phyloP scores from a whole-genome alignment of 2,797 vertebrate genomes.

The Semaprochilodus insignis region DNA sequence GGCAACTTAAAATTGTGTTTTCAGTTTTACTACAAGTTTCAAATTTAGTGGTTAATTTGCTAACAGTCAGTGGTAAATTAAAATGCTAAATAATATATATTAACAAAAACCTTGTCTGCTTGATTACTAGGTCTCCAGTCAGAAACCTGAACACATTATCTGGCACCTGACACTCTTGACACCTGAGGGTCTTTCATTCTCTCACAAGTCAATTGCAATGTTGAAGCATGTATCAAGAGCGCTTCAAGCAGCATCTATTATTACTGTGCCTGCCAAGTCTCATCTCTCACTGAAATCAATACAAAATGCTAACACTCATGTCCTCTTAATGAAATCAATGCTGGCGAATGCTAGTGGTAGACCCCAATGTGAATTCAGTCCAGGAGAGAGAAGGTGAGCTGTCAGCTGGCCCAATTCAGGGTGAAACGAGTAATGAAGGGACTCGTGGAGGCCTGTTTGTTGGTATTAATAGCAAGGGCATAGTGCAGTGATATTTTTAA shows the following conservation, averaged over 20 bases:
- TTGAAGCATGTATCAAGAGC: conserved; percentile 46
- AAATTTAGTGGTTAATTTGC: no score
- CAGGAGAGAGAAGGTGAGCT: conserved; percentile 9
- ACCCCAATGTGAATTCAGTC: neutral
- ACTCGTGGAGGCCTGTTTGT: neutral
- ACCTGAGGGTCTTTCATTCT: conserved; percentile 12
- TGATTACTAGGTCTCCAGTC: neutral
- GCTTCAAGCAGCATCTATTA: conserved; percentile 51
- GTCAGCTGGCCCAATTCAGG: neutral
- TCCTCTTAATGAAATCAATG: conserved; percentile 61
- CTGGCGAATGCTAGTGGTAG: conserved; percentile 37
- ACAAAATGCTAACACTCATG: conserved; percentile 57
- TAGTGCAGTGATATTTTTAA: neutral
- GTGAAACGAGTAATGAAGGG: neutral
- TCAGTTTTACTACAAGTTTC: no score
- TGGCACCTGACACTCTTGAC: neutral
- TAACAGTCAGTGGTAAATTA: neutral
- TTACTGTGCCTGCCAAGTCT: conserved; percentile 62
- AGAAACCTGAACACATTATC: neutral
- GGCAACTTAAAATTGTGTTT: neutral
- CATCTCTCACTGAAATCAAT: conserved; percentile 62
- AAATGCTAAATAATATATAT: neutral
- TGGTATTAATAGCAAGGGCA: conserved; percentile 7
- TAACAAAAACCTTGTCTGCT: neutral
- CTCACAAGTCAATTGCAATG: conserved; percentile 10